phyloP scores from a whole-genome alignment of 2,888 invertebrate genomes.

The Macrophya alboannulata region DNA sequence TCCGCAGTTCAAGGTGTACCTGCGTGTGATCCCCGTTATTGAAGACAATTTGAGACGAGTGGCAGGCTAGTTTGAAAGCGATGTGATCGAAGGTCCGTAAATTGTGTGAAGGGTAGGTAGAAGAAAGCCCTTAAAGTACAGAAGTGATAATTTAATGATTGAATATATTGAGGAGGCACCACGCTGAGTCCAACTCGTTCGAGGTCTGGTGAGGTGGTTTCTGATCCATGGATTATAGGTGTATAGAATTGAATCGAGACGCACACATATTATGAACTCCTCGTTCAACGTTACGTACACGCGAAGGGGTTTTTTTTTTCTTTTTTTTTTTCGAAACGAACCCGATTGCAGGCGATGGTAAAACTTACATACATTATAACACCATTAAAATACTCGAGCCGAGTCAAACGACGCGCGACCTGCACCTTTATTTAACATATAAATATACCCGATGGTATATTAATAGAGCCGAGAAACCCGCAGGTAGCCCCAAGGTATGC shows the following conservation, averaged over 20 bases:
- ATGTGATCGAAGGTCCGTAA: constrained; percentile 34
- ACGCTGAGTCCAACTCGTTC: constrained; percentile 76
- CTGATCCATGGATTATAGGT: neutral
- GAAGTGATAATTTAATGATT: constrained; percentile 80
- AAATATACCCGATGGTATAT: constrained; percentile 56
- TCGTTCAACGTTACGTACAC: neutral
- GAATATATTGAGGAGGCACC: constrained; percentile 78
- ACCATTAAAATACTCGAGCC: constrained; percentile 74
- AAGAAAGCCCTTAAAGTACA: constrained; percentile 68
- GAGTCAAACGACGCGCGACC: constrained; percentile 71
- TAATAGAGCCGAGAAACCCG: constrained; percentile 57
- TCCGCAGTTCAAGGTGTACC: neutral
- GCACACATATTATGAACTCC: neutral
- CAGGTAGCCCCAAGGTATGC: constrained; percentile 56
- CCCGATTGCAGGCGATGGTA: constrained; percentile 68
- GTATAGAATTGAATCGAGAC: neutral
- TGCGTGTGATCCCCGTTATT: too few relatives aligned
- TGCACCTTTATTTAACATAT: constrained; percentile 73
- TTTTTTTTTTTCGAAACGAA: constrained; percentile 17
- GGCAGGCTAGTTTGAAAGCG: neutral
- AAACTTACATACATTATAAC: constrained; percentile 79
- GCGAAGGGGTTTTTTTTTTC: neutral
- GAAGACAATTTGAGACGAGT: neutral
- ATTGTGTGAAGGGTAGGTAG: constrained; percentile 13
- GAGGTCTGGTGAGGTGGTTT: constrained; percentile 63